Conservation (phyloP, 2,797 vertebrate genomes). For the Gymnoscopelus microlampas region DNA sequence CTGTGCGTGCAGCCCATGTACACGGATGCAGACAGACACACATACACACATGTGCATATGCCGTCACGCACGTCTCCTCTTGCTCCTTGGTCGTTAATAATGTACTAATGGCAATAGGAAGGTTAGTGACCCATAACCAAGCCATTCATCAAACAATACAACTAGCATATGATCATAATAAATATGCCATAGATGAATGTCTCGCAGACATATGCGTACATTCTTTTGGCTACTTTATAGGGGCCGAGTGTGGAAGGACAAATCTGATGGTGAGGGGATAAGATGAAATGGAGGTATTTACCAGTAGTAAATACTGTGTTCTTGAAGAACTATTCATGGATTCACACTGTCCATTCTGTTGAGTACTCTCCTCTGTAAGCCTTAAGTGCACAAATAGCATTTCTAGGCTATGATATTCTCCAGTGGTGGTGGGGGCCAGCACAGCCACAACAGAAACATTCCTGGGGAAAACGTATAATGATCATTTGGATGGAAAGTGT, state of each 20-base stretch:
- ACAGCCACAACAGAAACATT: too few relatives aligned
- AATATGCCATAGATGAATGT: slow-evolving; percentile 60
- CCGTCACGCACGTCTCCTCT: slow-evolving; percentile 31
- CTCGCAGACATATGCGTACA: slow-evolving; percentile 32
- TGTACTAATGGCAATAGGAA: slow-evolving; percentile 66
- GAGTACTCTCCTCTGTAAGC: background rate
- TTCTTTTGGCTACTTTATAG: slow-evolving; percentile 12
- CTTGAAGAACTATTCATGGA: too few relatives aligned
- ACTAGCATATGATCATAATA: slow-evolving; percentile 77
- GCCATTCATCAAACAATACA: slow-evolving; percentile 76
- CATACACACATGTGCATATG: slow-evolving; percentile 11
- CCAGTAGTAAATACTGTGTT: background rate
- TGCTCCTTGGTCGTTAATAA: slow-evolving; percentile 73
- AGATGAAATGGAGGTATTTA: slow-evolving; percentile 43
- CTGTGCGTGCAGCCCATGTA: background rate
- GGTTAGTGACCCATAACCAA: slow-evolving; percentile 72
- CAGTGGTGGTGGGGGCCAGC: too few relatives aligned
- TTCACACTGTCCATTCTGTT: slow-evolving; percentile 11
- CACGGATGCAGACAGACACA: background rate
- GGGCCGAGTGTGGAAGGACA: slow-evolving; percentile 48
- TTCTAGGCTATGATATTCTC: too few relatives aligned
- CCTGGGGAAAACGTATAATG: too few relatives aligned
- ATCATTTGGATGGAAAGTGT: too few relatives aligned
- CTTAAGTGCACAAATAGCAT: too few relatives aligned
- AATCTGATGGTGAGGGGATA: slow-evolving; percentile 56